These are phyloP conservation scores for Philaethria dido DNA, from an alignment of 2,888 invertebrate species.

Conservation along the genomic window DNA sequence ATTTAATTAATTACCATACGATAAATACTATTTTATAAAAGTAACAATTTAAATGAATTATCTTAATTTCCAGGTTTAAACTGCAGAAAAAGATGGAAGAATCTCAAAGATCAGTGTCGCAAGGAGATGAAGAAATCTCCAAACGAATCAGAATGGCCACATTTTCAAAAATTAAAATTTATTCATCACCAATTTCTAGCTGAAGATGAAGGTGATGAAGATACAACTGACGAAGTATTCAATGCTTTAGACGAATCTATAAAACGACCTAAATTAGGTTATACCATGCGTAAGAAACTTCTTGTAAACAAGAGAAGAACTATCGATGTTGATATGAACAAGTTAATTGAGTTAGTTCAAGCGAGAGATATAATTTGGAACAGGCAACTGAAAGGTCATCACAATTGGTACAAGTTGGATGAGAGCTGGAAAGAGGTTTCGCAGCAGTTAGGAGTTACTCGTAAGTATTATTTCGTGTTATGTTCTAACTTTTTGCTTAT, in stretches of 20 bases:
- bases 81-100: slow-evolving; percentile 80
- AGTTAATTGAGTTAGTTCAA: slow-evolving; percentile 70
- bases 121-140: slow-evolving; percentile 78
- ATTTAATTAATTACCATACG: not conserved
- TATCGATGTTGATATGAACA: slow-evolving; percentile 74
- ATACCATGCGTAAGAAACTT: slow-evolving; percentile 75
- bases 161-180: slow-evolving; percentile 71
- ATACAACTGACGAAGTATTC: slow-evolving; percentile 69
- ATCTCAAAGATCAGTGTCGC: slow-evolving; percentile 77
- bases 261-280: slow-evolving; percentile 73
- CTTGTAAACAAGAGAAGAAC: slow-evolving; percentile 74
- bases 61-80: slow-evolving; percentile 65
- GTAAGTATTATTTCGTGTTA: slow-evolving; percentile 55
- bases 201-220: slow-evolving; percentile 72
- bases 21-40: not conserved
- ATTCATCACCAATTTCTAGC: slow-evolving; percentile 74
- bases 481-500: not conserved
- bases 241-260: slow-evolving; percentile 71
- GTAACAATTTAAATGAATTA: not conserved
- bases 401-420: slow-evolving; percentile 78
- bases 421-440: slow-evolving; percentile 79
- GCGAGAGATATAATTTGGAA: slow-evolving; percentile 76
- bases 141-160: slow-evolving; percentile 74
- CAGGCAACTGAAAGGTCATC: slow-evolving; percentile 74
- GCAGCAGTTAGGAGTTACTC: slow-evolving; percentile 70